phyloP scores from a whole-genome alignment of 2,113 vertebrate species.

The Calyptomena viridis region DNA sequence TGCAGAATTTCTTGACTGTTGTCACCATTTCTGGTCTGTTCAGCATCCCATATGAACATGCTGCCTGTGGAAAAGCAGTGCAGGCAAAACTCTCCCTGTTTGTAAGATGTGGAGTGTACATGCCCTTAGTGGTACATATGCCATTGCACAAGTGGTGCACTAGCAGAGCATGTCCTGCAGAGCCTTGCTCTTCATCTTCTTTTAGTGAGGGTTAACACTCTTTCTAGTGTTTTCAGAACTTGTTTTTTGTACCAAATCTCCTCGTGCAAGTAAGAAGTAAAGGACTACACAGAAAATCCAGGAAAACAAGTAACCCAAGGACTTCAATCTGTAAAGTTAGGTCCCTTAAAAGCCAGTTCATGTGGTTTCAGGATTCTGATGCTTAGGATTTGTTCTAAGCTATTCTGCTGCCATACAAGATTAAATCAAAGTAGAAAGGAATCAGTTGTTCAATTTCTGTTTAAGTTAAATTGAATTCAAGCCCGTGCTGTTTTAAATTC shows the following conservation, averaged over 20 bases:
- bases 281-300: neutral
- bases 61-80: neutral
- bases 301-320: neutral
- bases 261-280: neutral
- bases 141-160: neutral
- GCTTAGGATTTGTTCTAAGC: neutral
- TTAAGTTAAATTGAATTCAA: neutral
- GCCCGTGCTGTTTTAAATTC: neutral
- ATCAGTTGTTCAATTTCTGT: neutral
- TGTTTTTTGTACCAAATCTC: neutral
- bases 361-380: neutral
- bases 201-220: neutral
- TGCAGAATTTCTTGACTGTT: neutral
- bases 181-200: neutral
- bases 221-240: neutral
- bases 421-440: neutral
- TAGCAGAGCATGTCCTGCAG: accelerated
- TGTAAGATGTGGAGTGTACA: neutral
- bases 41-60: neutral
- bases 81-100: neutral
- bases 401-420: neutral
- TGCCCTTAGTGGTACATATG: accelerated
- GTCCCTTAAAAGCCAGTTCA: neutral
- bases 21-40: neutral
- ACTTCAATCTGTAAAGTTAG: neutral